Conservation (phyloP, 2,888 invertebrate genomes). For the Acrobasis repandana region DNA sequence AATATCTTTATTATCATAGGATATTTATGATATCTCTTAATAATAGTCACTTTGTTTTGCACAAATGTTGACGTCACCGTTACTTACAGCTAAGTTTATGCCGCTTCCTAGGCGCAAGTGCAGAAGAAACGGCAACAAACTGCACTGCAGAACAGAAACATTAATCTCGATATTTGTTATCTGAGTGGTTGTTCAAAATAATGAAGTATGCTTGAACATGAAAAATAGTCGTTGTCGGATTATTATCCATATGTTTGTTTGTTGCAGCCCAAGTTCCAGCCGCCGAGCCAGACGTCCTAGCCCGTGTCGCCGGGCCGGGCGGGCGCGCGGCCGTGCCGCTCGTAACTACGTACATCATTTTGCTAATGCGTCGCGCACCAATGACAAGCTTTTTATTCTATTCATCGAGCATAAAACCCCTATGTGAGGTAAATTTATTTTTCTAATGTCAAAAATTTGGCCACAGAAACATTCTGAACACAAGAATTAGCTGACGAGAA, state of each 20-base stretch:
- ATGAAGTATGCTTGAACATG: too few species aligned
- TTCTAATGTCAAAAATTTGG: background rate
- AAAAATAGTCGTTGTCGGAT: too few species aligned
- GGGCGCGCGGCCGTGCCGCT: constrained; percentile 38
- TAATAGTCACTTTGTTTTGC: too few species aligned
- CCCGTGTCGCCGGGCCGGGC: constrained; percentile 41
- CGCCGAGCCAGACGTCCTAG: constrained; percentile 78
- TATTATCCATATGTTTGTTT: background rate
- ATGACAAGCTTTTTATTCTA: constrained; percentile 37
- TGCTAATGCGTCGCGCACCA: constrained; percentile 38
- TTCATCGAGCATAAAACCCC: constrained; percentile 14
- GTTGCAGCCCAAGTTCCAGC: constrained; percentile 79
- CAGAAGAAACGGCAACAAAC: too few species aligned
- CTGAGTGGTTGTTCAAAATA: too few species aligned
- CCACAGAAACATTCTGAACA: background rate
- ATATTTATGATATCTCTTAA: too few species aligned
- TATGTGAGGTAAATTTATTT: constrained; percentile 26
- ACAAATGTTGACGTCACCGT: too few species aligned
- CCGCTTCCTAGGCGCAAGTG: too few species aligned
- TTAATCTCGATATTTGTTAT: too few species aligned
- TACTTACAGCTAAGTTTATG: too few species aligned
- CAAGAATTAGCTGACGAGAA: background rate
- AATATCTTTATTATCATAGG: too few species aligned
- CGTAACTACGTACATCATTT: constrained; percentile 34
- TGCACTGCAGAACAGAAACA: too few species aligned